phyloP scores from a whole-genome alignment of 1,140 invertebrate species.

The Notospermus geniculatus region DNA sequence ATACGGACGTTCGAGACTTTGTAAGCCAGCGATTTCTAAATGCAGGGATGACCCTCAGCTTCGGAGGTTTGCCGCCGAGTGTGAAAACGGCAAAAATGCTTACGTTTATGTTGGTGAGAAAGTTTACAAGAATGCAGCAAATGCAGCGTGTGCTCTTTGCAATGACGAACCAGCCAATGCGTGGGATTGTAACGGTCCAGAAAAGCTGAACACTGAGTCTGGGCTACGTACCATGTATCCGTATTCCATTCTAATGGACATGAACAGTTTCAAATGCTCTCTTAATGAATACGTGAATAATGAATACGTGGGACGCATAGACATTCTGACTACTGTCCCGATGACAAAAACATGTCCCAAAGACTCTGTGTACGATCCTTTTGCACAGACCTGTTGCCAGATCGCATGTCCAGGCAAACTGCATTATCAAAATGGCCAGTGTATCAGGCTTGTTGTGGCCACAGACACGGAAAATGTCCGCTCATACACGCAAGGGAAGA shows the following conservation, averaged over 20 bases:
- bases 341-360: conserved; percentile 17
- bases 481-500: not conserved
- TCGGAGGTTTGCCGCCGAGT: no score
- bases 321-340: not conserved
- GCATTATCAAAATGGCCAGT: conserved; percentile 19
- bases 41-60: not conserved
- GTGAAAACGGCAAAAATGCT: no score
- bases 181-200: not conserved
- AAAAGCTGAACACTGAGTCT: not conserved
- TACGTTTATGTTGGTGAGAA: no score
- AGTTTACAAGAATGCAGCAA: no score
- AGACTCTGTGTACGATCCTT: conserved; percentile 31
- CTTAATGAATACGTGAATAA: not conserved
- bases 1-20: not conserved
- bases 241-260: conserved; percentile 31
- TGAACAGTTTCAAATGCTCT: conserved; percentile 14
- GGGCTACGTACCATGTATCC: conserved; percentile 7
- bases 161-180: not conserved
- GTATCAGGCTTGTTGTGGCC: conserved; percentile 4
- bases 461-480: not conserved
- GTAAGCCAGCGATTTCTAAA: not conserved
- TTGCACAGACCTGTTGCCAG: conserved; percentile 24
- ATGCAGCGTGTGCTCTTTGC: not conserved
- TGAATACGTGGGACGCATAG: not conserved
- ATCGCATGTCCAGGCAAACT: conserved; percentile 20